Evolutionary conservation across 2,797 vertebrate genomes (phyloP), one percentile per base, ranked within the genome.

Genomic region (Sebastes kiyomatsui): DNA sequence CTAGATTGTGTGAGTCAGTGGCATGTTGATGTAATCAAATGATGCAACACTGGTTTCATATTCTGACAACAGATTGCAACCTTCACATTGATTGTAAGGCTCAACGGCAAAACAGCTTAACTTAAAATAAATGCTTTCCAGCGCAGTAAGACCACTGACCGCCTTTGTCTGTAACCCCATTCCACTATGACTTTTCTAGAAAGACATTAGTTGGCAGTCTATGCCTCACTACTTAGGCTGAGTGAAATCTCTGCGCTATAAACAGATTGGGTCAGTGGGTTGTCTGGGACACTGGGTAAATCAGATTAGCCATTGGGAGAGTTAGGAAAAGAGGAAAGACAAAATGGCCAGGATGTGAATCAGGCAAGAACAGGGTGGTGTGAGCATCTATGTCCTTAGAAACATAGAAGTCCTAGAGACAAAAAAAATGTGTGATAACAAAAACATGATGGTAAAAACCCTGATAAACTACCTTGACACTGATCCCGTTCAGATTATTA

Each of bases 361-460:
- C 22, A 71, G 72, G 52, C 35, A 60, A 61, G 71, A 65, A 77
- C 16, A 75, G 56, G 54, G 71, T 75, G 75, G 28, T 5, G 22
- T 68, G 81, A 90, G 28, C 90, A 82, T 93, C 88, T 90, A 91
- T 89, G 91, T 79, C 61, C 30, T 68, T 18, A 54, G 60, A 85
- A 77, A 89, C 87, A 92, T 89, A 92, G 89, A 90, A 67, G 81
- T 88, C 55, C 59, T 23, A 65, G 38, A 74, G 46, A 86, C 12
- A 80, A 38, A 78, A n/a, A 49, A 78, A 22, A 81, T 6, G 33
- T 33, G 59, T 64, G 66, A 65, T 27, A 42, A 83, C 33, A 85
- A 22, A 79, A 70, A 82, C 5, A 83, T 52, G 64, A 81, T 60
- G 32, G 35, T 22, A 65, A 16, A 74, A 60, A 46, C 16, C 42